Evolutionary conservation across 2,888 invertebrate genomes (phyloP).

Genomic region (Melipona beecheii): DNA sequence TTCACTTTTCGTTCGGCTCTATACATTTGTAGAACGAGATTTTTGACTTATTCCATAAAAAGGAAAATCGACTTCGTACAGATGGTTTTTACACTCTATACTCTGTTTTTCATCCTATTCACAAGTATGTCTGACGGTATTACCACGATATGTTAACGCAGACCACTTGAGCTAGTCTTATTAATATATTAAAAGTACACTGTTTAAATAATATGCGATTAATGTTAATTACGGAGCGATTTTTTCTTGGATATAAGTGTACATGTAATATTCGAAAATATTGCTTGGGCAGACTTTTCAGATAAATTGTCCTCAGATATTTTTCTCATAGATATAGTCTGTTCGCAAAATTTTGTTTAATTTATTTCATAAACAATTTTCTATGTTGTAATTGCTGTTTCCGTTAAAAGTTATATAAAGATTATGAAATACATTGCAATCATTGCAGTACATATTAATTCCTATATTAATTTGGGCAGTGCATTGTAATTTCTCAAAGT

Average conservation of each 20-base stretch:
- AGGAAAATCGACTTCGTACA: constrained; percentile 35
- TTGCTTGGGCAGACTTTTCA: constrained; percentile 22
- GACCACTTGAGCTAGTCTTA: background rate
- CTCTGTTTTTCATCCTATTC: constrained; percentile 35
- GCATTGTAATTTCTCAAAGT: background rate
- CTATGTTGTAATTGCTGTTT: background rate
- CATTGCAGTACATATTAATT: background rate
- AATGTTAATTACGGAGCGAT: background rate
- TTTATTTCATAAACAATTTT: constrained; percentile 10
- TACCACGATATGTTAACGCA: constrained; percentile 24
- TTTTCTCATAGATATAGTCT: background rate
- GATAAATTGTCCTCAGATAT: constrained; percentile 25
- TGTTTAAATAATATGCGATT: background rate
- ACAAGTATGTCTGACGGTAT: constrained; percentile 33
- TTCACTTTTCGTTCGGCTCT: constrained; percentile 28
- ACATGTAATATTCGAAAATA: constrained; percentile 18
- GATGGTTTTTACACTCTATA: constrained; percentile 41
- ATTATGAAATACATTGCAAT: constrained; percentile 41
- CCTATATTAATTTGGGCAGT: constrained; percentile 4
- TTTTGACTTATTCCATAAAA: background rate
- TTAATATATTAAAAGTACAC: constrained; percentile 4
- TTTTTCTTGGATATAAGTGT: background rate
- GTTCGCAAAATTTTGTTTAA: constrained; percentile 7
- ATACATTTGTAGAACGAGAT: background rate
- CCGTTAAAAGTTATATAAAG: constrained; percentile 32